Percentiles rank a stretch among this genome's conserved stretches.
Conservation (phyloP, 1,140 invertebrate genomes). For the Drosophila santomea region DNA sequence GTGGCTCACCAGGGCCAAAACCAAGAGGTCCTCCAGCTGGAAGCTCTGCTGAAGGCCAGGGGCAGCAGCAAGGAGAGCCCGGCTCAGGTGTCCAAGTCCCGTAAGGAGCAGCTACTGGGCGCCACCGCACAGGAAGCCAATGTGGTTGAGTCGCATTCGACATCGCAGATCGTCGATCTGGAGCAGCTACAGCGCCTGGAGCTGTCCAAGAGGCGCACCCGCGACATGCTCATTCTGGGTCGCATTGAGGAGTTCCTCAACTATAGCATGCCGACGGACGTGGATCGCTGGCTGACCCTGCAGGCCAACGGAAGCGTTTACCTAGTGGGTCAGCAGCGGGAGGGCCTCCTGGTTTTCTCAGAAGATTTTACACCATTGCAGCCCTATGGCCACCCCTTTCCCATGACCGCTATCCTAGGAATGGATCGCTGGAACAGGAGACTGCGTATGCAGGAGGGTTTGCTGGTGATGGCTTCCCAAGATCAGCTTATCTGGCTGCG, state of each 20-base stretch:
- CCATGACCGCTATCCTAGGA: constrained; percentile 35
- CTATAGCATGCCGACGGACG: constrained; percentile 47
- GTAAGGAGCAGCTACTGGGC: constrained; percentile 31
- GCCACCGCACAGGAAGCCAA: constrained; percentile 38
- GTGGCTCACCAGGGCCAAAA: constrained; percentile 40
- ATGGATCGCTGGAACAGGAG: constrained; percentile 59
- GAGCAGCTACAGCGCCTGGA: constrained; percentile 62
- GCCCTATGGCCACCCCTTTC: constrained; percentile 8
- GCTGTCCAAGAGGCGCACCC: constrained; percentile 63
- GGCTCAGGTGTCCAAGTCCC: constrained; percentile 6
- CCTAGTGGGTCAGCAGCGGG: constrained; percentile 51
- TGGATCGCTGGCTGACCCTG: constrained; percentile 65
- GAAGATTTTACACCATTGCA: constrained; percentile 30
- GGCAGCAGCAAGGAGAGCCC: not conserved
- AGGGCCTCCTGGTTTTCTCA: constrained; percentile 43
- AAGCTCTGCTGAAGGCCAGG: constrained; percentile 35
- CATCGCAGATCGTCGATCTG: constrained; percentile 53
- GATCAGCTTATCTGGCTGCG: constrained; percentile 63
- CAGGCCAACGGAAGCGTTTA: constrained; percentile 55
- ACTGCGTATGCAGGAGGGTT: constrained; percentile 45
- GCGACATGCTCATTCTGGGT: constrained; percentile 68
- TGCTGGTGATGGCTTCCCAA: constrained; percentile 51
- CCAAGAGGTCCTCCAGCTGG: constrained; percentile 37
- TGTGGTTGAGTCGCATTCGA: constrained; percentile 56
- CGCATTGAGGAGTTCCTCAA: constrained; percentile 65